Base-by-base conservation (phyloP, 2,888 invertebrate genomes). In the Drosophila paranaensis region DNA sequence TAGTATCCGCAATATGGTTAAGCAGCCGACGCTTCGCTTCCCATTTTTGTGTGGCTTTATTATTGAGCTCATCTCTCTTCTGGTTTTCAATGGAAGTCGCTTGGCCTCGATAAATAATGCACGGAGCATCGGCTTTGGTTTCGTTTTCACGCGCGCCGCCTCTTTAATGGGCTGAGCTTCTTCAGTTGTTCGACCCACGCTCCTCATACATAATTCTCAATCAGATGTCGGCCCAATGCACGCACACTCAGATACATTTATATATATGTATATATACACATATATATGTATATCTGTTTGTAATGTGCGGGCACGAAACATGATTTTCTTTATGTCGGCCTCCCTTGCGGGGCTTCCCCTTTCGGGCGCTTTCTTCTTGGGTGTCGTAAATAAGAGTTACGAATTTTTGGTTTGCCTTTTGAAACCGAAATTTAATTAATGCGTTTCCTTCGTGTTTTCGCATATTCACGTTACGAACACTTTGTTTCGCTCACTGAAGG, bases 401-500 rank as follows among this genome's bases (percentile, higher is more conserved):
- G 65, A 73, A 50, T 61, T 66, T 68, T 68, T 63, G 61, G 62
- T 61, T 65, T 70, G 74, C 66, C 81, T 74, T 85, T 80, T 82
- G 68, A 71, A 80, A 60, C 74, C 65, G 81, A 86, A 88, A 86
- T 86, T 86, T 85, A 86, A 88, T 86, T 86, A 86, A 86, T 86
- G 86, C 79, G 77, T 88, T 88, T 86, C 65, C 86, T 88, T 81
- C 86, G 86, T 86, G 86, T 88, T 88, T 88, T 88, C 86, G 86
- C 88, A 88, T 86, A 86, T 86, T 85, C 86, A 88, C 82, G 88
- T 81, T 81, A 77, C 87, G 62, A 65, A 63, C 54, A 77, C 54
- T 60, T 75, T 60, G 56, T 66, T 63, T 45, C 25, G 73, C 56
- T 45, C 25, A 71, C 62, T 51, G 63, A 33, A 30, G 62, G 35